A percentile compares a stretch with the other conserved stretches of the same genome.
These are phyloP conservation scores for Pseudomyrmex pallidus DNA, from an alignment of 1,140 invertebrate species.

Conservation along the genomic window DNA sequence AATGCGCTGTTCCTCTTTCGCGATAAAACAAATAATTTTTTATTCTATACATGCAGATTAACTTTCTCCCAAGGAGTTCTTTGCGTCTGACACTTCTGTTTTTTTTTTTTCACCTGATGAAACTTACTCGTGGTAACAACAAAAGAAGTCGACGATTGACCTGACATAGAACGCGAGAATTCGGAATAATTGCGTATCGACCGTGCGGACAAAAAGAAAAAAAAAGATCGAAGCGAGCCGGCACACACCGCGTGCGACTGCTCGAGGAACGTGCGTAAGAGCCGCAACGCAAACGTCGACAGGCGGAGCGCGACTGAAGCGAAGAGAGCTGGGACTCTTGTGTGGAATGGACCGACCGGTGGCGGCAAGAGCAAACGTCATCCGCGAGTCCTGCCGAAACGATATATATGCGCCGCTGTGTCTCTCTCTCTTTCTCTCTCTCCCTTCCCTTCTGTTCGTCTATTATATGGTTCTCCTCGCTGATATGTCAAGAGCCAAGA, in stretches of 20 bases:
- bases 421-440: slow-evolving; percentile 25
- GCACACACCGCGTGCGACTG: slow-evolving; percentile 20
- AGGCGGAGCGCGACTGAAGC: slow-evolving; percentile 51
- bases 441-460: not conserved
- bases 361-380: slow-evolving; percentile 64
- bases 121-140: slow-evolving; percentile 15
- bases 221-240: not conserved
- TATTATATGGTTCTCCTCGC: slow-evolving; percentile 30
- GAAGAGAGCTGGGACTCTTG: not conserved
- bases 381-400: slow-evolving; percentile 35
- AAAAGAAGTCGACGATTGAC: not conserved
- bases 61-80: not conserved
- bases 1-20: no score
- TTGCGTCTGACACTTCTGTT: not conserved
- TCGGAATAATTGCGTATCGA: slow-evolving; percentile 11
- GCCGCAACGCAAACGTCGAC: not conserved
- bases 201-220: slow-evolving; percentile 32
- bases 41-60: not conserved
- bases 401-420: slow-evolving; percentile 24
- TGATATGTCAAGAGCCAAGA: slow-evolving; percentile 25
- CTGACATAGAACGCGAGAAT: not conserved
- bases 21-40: not conserved
- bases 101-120: not conserved
- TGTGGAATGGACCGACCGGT: slow-evolving; percentile 70
- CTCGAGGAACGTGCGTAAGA: not conserved